Evolutionary conservation across 1,140 invertebrate species (phyloP).

Genomic region (Trinorchestia longiramus): DNA sequence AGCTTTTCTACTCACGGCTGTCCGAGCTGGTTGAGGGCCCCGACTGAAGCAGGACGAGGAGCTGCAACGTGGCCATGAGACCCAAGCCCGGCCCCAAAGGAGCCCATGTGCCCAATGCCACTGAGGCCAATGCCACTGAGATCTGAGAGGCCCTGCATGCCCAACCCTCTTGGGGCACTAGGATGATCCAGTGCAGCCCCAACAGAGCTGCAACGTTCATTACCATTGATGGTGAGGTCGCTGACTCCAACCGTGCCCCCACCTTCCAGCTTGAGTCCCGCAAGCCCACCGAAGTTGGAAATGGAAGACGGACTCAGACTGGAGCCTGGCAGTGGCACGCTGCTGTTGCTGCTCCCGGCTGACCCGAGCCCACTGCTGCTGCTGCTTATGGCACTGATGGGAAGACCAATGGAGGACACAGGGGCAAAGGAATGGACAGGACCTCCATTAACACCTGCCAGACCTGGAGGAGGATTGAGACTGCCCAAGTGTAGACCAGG

Average conservation of each 20-base stretch:
- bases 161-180: slow-evolving; percentile 4
- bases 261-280: slow-evolving; percentile 26
- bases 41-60: slow-evolving; percentile 3
- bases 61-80: neutral
- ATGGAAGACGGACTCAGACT: slow-evolving; percentile 7
- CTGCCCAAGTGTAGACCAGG: neutral
- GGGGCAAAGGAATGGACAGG: slow-evolving; percentile 31
- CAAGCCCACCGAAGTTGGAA: slow-evolving; percentile 1
- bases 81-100: neutral
- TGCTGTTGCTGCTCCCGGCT: neutral
- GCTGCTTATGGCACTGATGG: slow-evolving; percentile 27
- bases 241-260: slow-evolving; percentile 1
- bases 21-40: slow-evolving; percentile 31
- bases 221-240: slow-evolving; percentile 29
- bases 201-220: slow-evolving; percentile 27
- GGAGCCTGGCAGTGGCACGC: neutral
- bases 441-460: neutral
- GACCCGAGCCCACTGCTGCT: slow-evolving; percentile 24
- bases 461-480: neutral
- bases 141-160: slow-evolving; percentile 28
- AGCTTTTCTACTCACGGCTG: neutral
- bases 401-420: slow-evolving; percentile 5
- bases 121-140: slow-evolving; percentile 37
- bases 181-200: neutral
- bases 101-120: slow-evolving; percentile 44